Percentiles rank a stretch among this genome's conserved stretches.
Evolutionary conservation across 2,888 invertebrate genomes (phyloP).

Genomic region (Saturnia pavonia): DNA sequence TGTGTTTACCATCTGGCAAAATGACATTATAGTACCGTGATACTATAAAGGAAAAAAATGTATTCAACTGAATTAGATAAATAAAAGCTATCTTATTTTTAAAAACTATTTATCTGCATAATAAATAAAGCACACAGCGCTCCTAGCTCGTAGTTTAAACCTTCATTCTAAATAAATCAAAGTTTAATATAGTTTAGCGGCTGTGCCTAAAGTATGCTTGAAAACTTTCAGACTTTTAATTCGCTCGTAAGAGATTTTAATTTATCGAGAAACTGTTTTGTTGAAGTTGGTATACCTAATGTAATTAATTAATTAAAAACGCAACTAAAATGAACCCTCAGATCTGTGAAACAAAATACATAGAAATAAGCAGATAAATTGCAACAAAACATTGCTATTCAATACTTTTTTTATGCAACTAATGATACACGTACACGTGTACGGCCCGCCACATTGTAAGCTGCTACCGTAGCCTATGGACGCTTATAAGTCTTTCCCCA

Average conservation of each 20-base stretch:
- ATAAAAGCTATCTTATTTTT: neutral
- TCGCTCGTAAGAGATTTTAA: conserved; percentile 69
- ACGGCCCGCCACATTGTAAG: no score
- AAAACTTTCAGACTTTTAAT: conserved; percentile 69
- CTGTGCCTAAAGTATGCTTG: conserved; percentile 67
- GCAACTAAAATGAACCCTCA: conserved; percentile 27
- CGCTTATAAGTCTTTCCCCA: no score
- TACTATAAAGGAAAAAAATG: neutral
- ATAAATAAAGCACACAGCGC: conserved; percentile 10
- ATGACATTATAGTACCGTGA: neutral
- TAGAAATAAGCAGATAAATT: neutral
- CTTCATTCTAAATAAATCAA: conserved; percentile 64
- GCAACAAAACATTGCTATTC: no score
- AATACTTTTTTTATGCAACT: no score
- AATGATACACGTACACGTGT: no score
- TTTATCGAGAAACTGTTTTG: conserved; percentile 68
- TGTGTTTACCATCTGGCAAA: no score
- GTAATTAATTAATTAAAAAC: conserved; percentile 26
- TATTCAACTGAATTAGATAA: neutral
- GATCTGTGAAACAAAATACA: neutral
- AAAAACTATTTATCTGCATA: neutral
- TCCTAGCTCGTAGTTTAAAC: neutral
- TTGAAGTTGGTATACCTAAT: conserved; percentile 67
- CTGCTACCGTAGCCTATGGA: no score
- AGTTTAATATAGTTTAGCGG: conserved; percentile 66